phyloP scores from a whole-genome alignment of 2,888 invertebrate genomes.

The Apoderus coryli region DNA sequence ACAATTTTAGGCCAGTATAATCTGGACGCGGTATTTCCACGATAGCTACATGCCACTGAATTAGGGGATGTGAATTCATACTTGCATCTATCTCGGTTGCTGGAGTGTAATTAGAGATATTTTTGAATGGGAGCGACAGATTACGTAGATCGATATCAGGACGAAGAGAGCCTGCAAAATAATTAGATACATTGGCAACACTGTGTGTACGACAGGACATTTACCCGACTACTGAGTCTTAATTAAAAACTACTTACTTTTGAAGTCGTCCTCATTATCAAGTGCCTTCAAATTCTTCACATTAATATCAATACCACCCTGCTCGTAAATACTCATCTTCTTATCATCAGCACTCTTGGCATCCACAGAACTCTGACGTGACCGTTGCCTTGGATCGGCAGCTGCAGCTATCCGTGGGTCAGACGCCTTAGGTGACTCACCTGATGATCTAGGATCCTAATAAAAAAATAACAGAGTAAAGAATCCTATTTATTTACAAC shows the following conservation, averaged over 20 bases:
- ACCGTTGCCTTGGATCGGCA: conserved; percentile 12
- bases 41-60: conserved; percentile 44
- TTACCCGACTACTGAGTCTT: not conserved
- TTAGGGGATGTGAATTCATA: conserved; percentile 60
- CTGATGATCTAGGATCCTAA: too few species aligned
- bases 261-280: conserved; percentile 43
- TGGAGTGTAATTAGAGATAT: conserved; percentile 63
- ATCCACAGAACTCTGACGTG: conserved; percentile 20
- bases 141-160: conserved; percentile 61
- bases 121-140: conserved; percentile 60
- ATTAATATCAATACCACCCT: conserved; percentile 43
- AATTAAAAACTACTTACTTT: conserved; percentile 15
- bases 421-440: too few species aligned
- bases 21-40: conserved; percentile 59
- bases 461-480: too few species aligned
- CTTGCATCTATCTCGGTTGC: conserved; percentile 80
- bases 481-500: not conserved
- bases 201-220: too few species aligned
- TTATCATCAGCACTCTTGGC: conserved; percentile 21
- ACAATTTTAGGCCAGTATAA: conserved; percentile 58
- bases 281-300: conserved; percentile 38
- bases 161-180: too few species aligned
- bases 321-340: conserved; percentile 44
- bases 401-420: conserved; percentile 5
- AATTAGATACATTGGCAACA: too few species aligned